phyloP scores from a whole-genome alignment of 2,113 vertebrate species.

The Chloropsis cyanopogon region DNA sequence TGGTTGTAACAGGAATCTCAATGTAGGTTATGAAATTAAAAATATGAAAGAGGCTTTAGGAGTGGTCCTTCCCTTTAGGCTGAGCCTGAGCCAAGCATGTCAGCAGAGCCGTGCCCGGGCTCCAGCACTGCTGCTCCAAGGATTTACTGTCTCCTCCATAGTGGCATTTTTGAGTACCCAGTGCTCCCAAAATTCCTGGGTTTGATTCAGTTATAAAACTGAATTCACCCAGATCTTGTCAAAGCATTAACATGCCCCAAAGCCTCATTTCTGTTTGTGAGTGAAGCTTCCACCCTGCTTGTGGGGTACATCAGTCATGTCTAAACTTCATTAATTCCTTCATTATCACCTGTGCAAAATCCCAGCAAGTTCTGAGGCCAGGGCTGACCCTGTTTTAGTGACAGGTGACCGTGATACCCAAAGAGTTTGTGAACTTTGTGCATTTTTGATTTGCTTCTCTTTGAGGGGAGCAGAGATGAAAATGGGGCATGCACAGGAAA shows the following conservation, averaged over 20 bases:
- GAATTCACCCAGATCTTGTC: not conserved
- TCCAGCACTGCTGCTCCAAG: not conserved
- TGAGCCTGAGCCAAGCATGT: not conserved
- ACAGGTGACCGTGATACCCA: not conserved
- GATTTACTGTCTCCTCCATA: not conserved
- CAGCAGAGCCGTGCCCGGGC: not conserved
- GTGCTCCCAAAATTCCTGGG: not conserved
- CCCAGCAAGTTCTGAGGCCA: not conserved
- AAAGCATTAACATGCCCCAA: not conserved
- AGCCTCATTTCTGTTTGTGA: not conserved
- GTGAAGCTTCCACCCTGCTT: not conserved
- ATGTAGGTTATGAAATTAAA: not conserved
- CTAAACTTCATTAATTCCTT: not conserved
- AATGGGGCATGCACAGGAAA: not conserved
- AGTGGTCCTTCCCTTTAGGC: not conserved
- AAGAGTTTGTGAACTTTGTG: not conserved
- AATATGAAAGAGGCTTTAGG: not conserved
- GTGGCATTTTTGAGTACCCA: not conserved
- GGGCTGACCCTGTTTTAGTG: not conserved
- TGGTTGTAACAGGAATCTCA: not conserved
- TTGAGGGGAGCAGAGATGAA: not conserved
- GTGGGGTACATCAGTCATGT: fast-evolving
- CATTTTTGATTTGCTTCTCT: not conserved
- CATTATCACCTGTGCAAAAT: not conserved
- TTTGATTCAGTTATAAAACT: not conserved